Percentiles rank a stretch among this genome's conserved stretches.
Conservation (phyloP, 2,113 vertebrate genomes). For the Corythornis madagascariensis region DNA sequence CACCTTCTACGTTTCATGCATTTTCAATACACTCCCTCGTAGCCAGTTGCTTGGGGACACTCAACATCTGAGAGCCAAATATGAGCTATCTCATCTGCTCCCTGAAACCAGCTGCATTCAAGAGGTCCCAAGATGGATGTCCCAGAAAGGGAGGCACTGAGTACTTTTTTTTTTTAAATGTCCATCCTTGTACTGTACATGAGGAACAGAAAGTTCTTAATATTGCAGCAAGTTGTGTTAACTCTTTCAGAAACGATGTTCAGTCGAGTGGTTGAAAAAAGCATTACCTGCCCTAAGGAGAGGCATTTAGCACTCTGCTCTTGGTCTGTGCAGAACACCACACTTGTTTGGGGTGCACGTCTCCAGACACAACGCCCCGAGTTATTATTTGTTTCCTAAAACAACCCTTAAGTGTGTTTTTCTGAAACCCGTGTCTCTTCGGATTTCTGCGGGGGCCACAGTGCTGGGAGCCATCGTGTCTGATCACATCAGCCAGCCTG, state of each 20-base stretch:
- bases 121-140: not conserved
- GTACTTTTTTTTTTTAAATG: not conserved
- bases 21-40: not conserved
- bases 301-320: not conserved
- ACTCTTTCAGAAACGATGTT: not conserved
- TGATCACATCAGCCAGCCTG: constrained; percentile 44
- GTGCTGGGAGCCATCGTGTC: not conserved
- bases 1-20: not conserved
- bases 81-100: not conserved
- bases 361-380: not conserved
- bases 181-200: not conserved
- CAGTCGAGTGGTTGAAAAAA: not conserved
- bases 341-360: not conserved
- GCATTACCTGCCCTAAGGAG: not conserved
- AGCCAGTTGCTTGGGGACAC: not conserved
- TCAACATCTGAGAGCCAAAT: not conserved
- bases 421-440: not conserved
- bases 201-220: not conserved
- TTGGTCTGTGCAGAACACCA: not conserved
- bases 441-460: constrained; percentile 26
- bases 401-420: not conserved
- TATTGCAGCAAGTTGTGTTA: not conserved
- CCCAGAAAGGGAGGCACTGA: not conserved
- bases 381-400: constrained; percentile 38
- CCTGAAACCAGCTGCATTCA: not conserved